Conservation (phyloP, 2,797 vertebrate species). For the Cossypha polioptera region DNA sequence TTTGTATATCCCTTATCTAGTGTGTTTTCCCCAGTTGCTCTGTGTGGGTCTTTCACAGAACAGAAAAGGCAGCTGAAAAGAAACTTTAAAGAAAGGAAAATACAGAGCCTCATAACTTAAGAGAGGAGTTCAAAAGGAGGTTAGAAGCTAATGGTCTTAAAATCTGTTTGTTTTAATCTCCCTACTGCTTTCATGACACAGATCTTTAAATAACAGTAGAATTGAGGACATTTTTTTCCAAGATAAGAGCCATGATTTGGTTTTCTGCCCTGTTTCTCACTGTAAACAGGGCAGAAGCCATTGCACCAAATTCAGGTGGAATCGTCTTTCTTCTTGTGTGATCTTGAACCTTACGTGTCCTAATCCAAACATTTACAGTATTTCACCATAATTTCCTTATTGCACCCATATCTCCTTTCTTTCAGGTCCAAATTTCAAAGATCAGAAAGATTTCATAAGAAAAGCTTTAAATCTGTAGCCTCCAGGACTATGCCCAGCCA, state of each 20-base stretch:
- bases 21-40: background rate
- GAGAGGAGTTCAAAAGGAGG: background rate
- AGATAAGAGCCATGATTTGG: background rate
- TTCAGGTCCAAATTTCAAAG: background rate
- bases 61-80: background rate
- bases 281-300: background rate
- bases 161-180: conserved; percentile 9
- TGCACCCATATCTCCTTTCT: background rate
- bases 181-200: background rate
- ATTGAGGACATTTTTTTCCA: background rate
- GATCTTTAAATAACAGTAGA: background rate
- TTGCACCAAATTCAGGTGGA: background rate
- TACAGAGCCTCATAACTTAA: background rate
- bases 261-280: background rate
- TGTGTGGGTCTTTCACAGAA: background rate
- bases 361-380: background rate
- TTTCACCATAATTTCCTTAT: background rate
- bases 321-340: background rate
- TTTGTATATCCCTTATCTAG: conserved; percentile 19
- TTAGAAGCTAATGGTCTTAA: background rate
- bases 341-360: background rate
- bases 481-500: background rate
- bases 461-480: background rate
- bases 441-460: background rate
- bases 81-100: background rate